A percentile compares a stretch with the other conserved stretches of the same genome.
Evolutionary conservation across 2,113 vertebrate genomes (phyloP).

Genomic region (Piprites chloris): DNA sequence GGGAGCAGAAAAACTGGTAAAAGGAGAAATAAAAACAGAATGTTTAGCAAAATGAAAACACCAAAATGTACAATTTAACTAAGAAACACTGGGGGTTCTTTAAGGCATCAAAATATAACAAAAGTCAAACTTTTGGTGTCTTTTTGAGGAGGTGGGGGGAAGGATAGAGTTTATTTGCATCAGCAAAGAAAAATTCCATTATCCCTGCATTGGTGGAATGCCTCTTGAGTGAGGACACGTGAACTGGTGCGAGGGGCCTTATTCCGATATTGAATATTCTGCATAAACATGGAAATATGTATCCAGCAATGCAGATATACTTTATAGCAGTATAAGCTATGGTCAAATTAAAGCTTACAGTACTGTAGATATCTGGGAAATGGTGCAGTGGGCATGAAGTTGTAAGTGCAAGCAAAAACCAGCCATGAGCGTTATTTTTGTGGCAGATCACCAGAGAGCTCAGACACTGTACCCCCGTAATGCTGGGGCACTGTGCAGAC

Average conservation of each 20-base stretch:
- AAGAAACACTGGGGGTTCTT: neutral
- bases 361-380: neutral
- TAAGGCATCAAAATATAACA: neutral
- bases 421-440: neutral
- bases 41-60: neutral
- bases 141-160: fast-evolving
- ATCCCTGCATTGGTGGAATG: neutral
- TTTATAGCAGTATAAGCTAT: neutral
- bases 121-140: neutral
- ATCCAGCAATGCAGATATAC: neutral
- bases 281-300: neutral
- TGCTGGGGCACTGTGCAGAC: neutral
- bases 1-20: neutral
- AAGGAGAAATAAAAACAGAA: neutral
- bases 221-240: neutral
- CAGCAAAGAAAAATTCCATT: neutral
- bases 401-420: neutral
- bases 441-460: neutral
- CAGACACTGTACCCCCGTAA: neutral
- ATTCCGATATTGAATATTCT: neutral
- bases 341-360: neutral
- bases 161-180: neutral
- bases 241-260: neutral
- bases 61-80: neutral
- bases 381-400: neutral